Base-by-base conservation (phyloP, 2,797 vertebrate species). In the Rhynchotus rufescens region DNA sequence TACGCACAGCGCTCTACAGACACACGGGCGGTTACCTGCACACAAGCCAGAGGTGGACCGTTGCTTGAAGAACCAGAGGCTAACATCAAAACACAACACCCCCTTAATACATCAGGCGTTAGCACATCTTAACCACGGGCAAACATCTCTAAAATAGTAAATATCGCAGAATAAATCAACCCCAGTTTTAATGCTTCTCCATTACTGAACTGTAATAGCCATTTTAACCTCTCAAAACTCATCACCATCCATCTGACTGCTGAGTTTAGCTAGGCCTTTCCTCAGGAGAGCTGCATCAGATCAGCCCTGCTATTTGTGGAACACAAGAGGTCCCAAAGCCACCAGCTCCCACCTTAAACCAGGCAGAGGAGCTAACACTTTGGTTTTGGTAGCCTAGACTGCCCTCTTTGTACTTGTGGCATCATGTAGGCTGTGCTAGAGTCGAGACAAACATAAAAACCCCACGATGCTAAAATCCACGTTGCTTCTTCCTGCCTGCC, bases 401-500 rank as follows among this genome's bases (percentile, higher is more conserved):
- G 19, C 10, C 22, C 21, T 80, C 54, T 56, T 75, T 51, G 54
- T 57, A 32, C 34, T 51, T 34, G 15, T 25, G 78, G 42, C 68
- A 86, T 12, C 0, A 0, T 4, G 74, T 71, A 49, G 30, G 71
- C 56, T 72, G 59, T 30, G 54, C 21, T 69, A 72, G 47, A 15
- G 15, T 45, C 73, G 49, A 80, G 90, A 87, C 38, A 80, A 85
- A 49, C 30, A 77, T 72, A 32, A 28, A 69, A 76, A 40, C 23
- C 12, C n/a, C 28, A 32, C 44, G 69, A 51, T 1, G 1, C 6
- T 36, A 60, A 25, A 38, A 80, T 82, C 80, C 25, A 42, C 1
- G 0, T 45, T 0, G 1, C 84, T 86, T 64, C 80, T 54, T 16
- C 14, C 52, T 15, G 15, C 5, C 61, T 34, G 57, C 51, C 69